Percentiles rank a stretch among this genome's conserved stretches.
Evolutionary conservation across 2,797 vertebrate species (phyloP).

Genomic region (Rhinatrema bivittatum): DNA sequence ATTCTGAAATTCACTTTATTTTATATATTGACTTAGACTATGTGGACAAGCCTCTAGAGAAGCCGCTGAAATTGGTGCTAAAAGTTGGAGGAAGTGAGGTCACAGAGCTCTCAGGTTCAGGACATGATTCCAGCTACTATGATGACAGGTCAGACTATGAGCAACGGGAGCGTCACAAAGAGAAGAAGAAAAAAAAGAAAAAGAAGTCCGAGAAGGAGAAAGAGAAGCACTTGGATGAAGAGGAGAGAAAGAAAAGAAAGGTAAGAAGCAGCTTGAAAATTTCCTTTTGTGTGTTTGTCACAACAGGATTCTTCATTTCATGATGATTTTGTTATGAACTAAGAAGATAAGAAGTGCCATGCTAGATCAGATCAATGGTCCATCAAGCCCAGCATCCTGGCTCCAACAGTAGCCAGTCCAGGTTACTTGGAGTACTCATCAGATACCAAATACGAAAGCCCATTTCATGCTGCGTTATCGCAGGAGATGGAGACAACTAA

Average conservation of each 20-base stretch:
- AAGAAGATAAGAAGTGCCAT: no score
- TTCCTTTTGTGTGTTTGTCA: no score
- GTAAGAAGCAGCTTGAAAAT: conserved; percentile 55
- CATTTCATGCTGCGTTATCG: no score
- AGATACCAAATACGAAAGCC: no score
- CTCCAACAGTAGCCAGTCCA: no score
- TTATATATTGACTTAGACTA: conserved; percentile 57
- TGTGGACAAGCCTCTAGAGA: conserved; percentile 83
- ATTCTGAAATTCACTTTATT: neutral
- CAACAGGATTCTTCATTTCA: no score
- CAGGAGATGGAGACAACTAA: no score
- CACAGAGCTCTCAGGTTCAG: conserved; percentile 89
- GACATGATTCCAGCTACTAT: conserved; percentile 94
- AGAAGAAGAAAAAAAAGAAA: conserved; percentile 97
- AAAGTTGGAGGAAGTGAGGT: conserved; percentile 95
- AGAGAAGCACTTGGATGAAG: conserved; percentile 86
- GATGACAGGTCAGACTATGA: conserved; percentile 93
- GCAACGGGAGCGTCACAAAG: conserved; percentile 80
- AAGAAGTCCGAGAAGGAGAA: conserved; percentile 94
- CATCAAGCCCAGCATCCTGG: no score
- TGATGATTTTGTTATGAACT: no score
- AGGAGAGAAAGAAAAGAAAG: conserved; percentile 85
- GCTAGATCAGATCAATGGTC: no score
- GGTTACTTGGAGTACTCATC: no score
- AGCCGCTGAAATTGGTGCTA: conserved; percentile 88